Evolutionary conservation across 2,113 vertebrate species (phyloP).

Genomic region (Camelus dromedarius): DNA sequence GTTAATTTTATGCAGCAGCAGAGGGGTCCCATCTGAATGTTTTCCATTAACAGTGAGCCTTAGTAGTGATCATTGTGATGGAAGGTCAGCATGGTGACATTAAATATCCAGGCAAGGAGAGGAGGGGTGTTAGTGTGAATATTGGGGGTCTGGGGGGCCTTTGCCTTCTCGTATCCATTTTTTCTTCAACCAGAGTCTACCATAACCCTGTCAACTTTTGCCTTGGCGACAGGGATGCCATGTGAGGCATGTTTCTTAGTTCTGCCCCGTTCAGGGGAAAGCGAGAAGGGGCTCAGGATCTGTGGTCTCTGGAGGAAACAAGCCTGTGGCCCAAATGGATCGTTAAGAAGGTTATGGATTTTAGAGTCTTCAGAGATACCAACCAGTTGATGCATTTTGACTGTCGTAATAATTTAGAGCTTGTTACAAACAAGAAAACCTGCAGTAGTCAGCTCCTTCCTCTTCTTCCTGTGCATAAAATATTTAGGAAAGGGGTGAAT

Average conservation of each 20-base stretch:
- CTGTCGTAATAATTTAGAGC: not conserved
- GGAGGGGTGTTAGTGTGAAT: no score
- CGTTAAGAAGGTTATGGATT: not conserved
- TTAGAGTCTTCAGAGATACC: not conserved
- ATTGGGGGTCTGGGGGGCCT: not conserved
- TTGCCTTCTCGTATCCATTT: not conserved
- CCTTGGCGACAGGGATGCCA: not conserved
- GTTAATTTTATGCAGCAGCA: not conserved
- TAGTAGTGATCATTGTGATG: not conserved
- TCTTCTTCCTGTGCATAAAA: not conserved
- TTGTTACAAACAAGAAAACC: not conserved
- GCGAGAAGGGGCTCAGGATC: not conserved
- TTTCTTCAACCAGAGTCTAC: not conserved
- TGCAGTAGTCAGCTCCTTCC: not conserved
- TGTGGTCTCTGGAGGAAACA: not conserved
- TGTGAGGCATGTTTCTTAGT: not conserved
- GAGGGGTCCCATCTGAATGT: not conserved
- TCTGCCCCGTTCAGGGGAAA: not conserved
- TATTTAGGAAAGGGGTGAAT: not conserved
- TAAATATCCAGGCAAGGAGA: not conserved
- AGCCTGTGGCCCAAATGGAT: not conserved
- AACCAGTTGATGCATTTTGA: not conserved
- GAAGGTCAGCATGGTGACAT: not conserved
- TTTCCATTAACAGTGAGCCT: not conserved
- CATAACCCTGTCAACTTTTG: not conserved